phyloP scores from a whole-genome alignment of 2,888 invertebrate genomes.

The Leptopilina drosophilae region DNA sequence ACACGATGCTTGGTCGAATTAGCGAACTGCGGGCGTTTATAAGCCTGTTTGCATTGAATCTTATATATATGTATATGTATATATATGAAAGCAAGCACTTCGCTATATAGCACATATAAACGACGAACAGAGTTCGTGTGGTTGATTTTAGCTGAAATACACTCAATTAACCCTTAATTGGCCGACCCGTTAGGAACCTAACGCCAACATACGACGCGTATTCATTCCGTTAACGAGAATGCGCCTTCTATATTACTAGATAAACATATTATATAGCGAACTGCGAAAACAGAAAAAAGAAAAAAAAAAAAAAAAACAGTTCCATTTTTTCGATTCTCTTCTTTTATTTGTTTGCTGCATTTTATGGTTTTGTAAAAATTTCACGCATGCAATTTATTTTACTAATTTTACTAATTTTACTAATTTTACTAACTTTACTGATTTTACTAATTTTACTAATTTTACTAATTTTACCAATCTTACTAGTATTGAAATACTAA shows the following conservation, averaged over 20 bases:
- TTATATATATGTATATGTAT: background rate
- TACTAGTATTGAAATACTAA: no score
- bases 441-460: no score
- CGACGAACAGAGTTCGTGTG: slow-evolving; percentile 54
- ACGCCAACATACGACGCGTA: slow-evolving; percentile 63
- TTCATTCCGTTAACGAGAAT: slow-evolving; percentile 69
- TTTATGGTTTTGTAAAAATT: no score
- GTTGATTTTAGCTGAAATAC: slow-evolving; percentile 68
- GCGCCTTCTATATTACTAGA: slow-evolving; percentile 49
- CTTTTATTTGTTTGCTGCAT: background rate
- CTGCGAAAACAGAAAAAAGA: no score
- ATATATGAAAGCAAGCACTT: slow-evolving; percentile 12
- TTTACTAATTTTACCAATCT: no score
- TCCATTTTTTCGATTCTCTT: background rate
- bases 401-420: no score
- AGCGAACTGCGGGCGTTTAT: slow-evolving; percentile 24
- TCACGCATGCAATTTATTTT: no score
- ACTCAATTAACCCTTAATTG: slow-evolving; percentile 72
- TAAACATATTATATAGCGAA: background rate
- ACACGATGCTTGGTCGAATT: slow-evolving; percentile 31
- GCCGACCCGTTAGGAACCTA: slow-evolving; percentile 64
- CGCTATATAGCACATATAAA: slow-evolving; percentile 14
- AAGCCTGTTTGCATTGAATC: background rate
- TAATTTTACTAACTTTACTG: no score
- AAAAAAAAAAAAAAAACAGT: no score